A percentile compares a stretch with the other conserved stretches of the same genome.
phyloP scores from a whole-genome alignment of 2,113 vertebrate species.

The Phylloscopus trochilus region DNA sequence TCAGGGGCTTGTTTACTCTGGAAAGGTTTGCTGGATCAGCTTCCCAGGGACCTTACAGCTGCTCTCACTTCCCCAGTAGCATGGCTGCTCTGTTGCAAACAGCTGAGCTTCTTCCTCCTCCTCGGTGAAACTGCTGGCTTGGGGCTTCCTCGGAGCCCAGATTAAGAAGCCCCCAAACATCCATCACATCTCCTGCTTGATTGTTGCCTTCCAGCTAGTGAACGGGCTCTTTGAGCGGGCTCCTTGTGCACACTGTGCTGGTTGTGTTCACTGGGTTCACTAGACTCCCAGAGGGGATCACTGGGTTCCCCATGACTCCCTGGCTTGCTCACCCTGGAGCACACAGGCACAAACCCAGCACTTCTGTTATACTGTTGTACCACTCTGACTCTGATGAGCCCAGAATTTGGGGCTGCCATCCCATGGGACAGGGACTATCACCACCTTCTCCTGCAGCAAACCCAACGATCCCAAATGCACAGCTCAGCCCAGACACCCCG shows the following conservation, averaged over 20 bases:
- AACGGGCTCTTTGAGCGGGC: not conserved
- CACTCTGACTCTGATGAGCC: not conserved
- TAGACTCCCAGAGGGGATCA: not conserved
- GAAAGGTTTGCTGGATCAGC: not conserved
- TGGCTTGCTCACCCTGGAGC: not conserved
- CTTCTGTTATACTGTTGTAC: not conserved
- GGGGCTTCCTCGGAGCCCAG: not conserved
- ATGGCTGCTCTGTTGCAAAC: not conserved
- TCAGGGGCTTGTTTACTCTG: not conserved
- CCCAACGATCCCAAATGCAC: not conserved
- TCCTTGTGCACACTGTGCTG: not conserved
- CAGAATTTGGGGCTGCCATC: not conserved
- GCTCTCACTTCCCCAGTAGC: not conserved
- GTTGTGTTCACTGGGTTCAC: not conserved
- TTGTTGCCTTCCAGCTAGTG: not conserved
- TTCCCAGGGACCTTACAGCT: not conserved
- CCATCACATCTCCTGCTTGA: not conserved
- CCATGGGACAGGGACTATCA: not conserved
- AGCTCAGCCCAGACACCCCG: not conserved
- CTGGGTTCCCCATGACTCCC: not conserved
- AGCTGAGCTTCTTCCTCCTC: not conserved
- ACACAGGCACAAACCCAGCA: not conserved
- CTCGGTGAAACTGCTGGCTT: fast-evolving
- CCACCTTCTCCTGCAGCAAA: not conserved
- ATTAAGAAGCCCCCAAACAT: not conserved